Conservation (phyloP, 2,888 invertebrate genomes). For the Dasysyrphus tricinctus region DNA sequence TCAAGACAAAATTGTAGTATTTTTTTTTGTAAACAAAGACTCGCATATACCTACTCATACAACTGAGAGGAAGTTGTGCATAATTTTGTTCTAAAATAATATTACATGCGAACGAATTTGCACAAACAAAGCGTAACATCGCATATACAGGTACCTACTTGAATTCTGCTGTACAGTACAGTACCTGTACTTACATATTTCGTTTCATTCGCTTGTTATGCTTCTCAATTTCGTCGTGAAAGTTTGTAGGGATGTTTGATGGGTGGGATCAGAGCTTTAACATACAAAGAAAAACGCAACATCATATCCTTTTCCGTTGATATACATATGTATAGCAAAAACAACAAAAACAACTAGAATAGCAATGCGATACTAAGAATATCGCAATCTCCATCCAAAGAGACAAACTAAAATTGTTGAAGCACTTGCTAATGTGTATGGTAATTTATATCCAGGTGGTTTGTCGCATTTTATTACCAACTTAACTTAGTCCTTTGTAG, state of each 20-base stretch:
- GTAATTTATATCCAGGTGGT: conserved; percentile 76
- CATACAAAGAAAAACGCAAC: conserved; percentile 51
- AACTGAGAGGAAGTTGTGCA: conserved; percentile 48
- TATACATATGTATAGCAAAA: background rate
- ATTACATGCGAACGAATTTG: conserved; percentile 67
- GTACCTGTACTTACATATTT: background rate
- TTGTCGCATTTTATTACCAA: conserved; percentile 75
- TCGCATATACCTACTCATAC: conserved; percentile 24
- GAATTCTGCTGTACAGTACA: background rate
- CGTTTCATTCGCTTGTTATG: conserved; percentile 47
- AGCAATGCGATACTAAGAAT: conserved; percentile 37
- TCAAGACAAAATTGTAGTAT: conserved; percentile 23
- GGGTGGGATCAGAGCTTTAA: conserved; percentile 28
- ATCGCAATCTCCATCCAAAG: conserved; percentile 19
- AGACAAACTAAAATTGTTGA: conserved; percentile 59
- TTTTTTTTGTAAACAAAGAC: conserved; percentile 7
- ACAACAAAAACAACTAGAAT: conserved; percentile 33
- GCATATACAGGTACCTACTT: background rate
- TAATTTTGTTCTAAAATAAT: conserved; percentile 49
- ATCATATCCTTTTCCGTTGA: conserved; percentile 56
- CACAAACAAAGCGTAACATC: conserved; percentile 61
- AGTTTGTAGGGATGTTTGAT: conserved; percentile 15
- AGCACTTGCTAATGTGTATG: conserved; percentile 75
- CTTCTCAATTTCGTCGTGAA: conserved; percentile 65
- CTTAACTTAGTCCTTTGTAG: conserved; percentile 69